phyloP scores from a whole-genome alignment of 1,140 invertebrate genomes.

The Periplaneta americana region DNA sequence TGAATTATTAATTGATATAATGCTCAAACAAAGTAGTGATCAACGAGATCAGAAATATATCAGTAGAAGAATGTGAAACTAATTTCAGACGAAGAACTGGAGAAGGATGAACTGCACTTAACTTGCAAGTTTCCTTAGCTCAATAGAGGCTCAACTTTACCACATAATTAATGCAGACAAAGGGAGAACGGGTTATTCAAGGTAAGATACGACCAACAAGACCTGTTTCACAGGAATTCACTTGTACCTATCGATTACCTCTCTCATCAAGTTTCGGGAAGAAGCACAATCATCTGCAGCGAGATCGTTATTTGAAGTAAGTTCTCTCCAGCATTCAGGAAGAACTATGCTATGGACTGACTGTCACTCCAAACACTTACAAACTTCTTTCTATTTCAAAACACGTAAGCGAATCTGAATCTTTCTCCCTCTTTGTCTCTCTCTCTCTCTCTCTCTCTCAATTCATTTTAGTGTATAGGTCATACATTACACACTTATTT shows the following conservation, averaged over 20 bases:
- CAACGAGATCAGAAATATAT: not conserved
- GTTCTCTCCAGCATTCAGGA: too few relatives aligned
- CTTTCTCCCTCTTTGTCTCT: too few relatives aligned
- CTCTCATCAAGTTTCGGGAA: not conserved
- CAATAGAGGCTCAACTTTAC: not conserved
- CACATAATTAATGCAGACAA: not conserved
- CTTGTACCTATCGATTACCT: not conserved
- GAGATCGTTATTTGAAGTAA: too few relatives aligned
- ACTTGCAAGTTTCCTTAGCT: not conserved
- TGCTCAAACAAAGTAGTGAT: not conserved
- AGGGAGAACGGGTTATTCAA: not conserved
- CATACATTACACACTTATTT: too few relatives aligned
- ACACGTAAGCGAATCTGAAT: too few relatives aligned
- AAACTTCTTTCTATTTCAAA: too few relatives aligned
- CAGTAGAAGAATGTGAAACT: not conserved
- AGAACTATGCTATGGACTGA: too few relatives aligned
- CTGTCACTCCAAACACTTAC: too few relatives aligned
- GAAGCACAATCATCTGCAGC: not conserved
- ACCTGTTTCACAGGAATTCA: not conserved
- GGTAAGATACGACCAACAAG: not conserved
- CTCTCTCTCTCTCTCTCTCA: too few relatives aligned
- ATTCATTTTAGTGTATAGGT: too few relatives aligned
- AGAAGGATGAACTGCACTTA: not conserved
- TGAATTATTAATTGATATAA: too few relatives aligned
- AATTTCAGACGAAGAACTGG: not conserved